Evolutionary conservation across 2,113 vertebrate species (phyloP).

Genomic region (Catharus fuscescens): DNA sequence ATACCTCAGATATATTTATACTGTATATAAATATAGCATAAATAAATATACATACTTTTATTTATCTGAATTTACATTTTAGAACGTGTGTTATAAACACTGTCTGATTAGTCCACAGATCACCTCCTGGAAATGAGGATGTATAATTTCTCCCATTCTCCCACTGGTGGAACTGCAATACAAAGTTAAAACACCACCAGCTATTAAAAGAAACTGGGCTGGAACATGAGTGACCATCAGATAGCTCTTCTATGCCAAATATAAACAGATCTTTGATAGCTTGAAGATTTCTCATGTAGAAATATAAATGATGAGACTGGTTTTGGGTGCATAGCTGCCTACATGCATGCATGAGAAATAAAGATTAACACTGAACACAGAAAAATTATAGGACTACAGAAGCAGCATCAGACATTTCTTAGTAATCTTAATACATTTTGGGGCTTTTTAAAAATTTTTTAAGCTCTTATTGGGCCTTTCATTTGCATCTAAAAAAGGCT

Average conservation of each 20-base stretch:
- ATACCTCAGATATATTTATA: neutral
- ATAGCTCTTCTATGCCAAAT: slow-evolving; percentile 1
- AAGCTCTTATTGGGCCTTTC: slow-evolving; percentile 37
- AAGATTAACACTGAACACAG: neutral
- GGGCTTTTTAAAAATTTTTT: neutral
- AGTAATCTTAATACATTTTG: slow-evolving; percentile 15
- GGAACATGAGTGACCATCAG: slow-evolving; percentile 5
- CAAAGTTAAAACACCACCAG: neutral
- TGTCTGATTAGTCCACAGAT: slow-evolving; percentile 10
- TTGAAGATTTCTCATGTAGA: neutral
- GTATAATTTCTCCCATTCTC: slow-evolving; percentile 29
- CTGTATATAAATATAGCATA: neutral
- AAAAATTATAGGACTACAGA: neutral
- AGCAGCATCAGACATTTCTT: neutral
- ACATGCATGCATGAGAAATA: neutral
- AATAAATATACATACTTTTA: neutral
- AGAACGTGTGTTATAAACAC: slow-evolving; percentile 20
- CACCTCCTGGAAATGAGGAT: slow-evolving; percentile 8
- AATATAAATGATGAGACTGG: neutral
- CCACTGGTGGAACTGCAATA: slow-evolving; percentile 19
- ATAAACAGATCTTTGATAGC: neutral
- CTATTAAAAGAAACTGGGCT: slow-evolving; percentile 35
- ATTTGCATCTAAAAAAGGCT: slow-evolving; percentile 63
- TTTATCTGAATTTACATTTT: slow-evolving; percentile 12
- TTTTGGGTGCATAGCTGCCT: neutral